Percentiles rank a stretch among this genome's conserved stretches.
Conservation (phyloP, 2,797 vertebrate genomes). For the Artibeus jamaicensis region DNA sequence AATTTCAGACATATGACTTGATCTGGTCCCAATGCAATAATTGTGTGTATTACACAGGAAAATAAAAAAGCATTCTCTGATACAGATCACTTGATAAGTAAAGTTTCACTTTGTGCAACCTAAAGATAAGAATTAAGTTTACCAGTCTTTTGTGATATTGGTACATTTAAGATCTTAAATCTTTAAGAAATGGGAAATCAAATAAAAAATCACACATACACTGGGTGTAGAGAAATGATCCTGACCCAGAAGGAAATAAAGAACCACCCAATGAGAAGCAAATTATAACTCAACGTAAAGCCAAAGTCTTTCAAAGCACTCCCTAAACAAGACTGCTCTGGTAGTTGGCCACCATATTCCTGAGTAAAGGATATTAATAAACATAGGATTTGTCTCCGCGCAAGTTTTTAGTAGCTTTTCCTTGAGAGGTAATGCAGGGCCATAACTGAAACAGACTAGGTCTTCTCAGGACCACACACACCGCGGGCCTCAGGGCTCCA, state of each 20-base stretch:
- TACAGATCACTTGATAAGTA: not conserved
- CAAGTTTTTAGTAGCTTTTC: slow-evolving; percentile 8
- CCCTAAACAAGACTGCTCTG: not conserved
- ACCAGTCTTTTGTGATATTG: slow-evolving; percentile 16
- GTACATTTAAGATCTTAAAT: slow-evolving; percentile 47
- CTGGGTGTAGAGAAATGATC: not conserved
- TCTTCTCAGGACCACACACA: slow-evolving; percentile 62
- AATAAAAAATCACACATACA: not conserved
- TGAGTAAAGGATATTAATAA: slow-evolving; percentile 44
- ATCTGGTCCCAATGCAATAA: not conserved
- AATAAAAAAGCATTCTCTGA: not conserved
- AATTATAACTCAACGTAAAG: slow-evolving; percentile 30
- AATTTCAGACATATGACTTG: slow-evolving; percentile 10
- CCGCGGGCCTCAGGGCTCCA: not conserved
- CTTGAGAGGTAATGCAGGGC: slow-evolving; percentile 28
- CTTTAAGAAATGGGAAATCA: slow-evolving; percentile 34
- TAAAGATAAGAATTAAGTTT: slow-evolving; percentile 43
- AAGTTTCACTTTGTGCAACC: not conserved
- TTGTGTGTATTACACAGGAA: slow-evolving; percentile 1
- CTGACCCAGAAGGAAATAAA: not conserved
- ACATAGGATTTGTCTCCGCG: not conserved
- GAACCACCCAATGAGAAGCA: slow-evolving; percentile 10
- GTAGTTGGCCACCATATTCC: not conserved
- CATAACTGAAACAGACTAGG: not conserved
- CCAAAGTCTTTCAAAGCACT: not conserved